A percentile compares a stretch with the other conserved stretches of the same genome.
Conservation (phyloP, 1,140 invertebrate species). For the Polypedilum vanderplanki region DNA sequence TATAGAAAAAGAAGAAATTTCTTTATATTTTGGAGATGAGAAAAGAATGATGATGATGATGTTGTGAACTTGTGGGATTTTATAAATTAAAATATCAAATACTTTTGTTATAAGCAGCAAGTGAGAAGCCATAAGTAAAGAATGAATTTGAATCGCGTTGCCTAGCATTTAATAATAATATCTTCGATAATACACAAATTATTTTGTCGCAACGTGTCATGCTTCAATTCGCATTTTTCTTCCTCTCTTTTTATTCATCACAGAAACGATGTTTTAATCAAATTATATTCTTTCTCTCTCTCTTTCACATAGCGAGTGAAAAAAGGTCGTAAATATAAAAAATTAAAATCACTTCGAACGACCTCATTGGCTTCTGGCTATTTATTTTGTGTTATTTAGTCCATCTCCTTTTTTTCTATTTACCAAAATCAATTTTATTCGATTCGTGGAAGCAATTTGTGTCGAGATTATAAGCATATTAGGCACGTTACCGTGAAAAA, state of each 20-base stretch:
- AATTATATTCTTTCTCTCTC: no score
- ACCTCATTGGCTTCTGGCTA: not conserved
- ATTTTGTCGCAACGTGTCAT: not conserved
- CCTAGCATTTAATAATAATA: not conserved
- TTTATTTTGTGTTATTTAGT: conserved; percentile 19
- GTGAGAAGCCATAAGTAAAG: not conserved
- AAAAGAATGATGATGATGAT: not conserved
- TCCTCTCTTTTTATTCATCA: no score
- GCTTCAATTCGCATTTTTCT: no score
- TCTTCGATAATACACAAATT: not conserved
- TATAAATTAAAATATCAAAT: conserved; percentile 20
- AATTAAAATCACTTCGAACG: not conserved
- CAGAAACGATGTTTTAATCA: no score
- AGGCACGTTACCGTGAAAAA: conserved; percentile 10
- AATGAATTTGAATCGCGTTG: conserved; percentile 1
- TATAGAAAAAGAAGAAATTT: not conserved
- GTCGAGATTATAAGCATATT: conserved; percentile 13
- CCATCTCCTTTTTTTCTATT: not conserved
- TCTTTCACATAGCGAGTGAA: no score
- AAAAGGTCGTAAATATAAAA: no score
- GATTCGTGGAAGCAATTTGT: not conserved
- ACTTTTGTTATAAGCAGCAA: not conserved
- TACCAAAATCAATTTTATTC: not conserved
- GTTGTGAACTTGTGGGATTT: conserved; percentile 10
- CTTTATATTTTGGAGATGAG: not conserved